Percentiles rank a stretch among this genome's conserved stretches.
These are phyloP conservation scores for Orcinus orca DNA, from an alignment of 2,113 vertebrate species.

Conservation along the genomic window DNA sequence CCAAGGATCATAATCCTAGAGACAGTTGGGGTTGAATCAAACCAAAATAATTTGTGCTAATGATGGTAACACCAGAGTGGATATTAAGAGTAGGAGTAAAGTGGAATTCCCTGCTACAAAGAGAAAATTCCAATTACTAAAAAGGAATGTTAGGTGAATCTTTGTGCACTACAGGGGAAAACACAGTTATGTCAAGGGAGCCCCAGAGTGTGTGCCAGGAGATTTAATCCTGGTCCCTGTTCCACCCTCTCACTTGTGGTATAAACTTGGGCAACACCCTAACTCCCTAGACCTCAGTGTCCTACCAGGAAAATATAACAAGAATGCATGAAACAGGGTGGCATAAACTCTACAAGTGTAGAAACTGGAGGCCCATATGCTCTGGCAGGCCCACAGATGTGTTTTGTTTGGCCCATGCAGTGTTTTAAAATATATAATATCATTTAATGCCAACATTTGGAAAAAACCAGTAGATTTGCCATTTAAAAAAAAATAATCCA, in stretches of 20 bases:
- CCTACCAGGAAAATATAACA: background rate
- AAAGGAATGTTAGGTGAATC: background rate
- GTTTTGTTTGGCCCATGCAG: conserved; percentile 43
- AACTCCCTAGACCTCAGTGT: background rate
- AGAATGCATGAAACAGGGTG: background rate
- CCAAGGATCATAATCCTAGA: background rate
- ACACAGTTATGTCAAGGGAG: background rate
- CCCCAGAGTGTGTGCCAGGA: background rate
- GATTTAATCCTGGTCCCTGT: background rate
- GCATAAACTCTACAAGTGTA: background rate
- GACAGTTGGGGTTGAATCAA: background rate
- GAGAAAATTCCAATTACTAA: background rate
- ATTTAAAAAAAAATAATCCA: background rate
- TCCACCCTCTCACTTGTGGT: background rate
- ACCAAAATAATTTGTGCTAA: background rate
- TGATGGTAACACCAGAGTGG: background rate
- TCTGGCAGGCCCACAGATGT: conserved; percentile 19
- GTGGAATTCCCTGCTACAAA: background rate
- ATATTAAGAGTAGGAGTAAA: background rate
- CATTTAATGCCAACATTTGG: background rate
- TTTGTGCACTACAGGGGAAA: background rate
- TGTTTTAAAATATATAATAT: conserved; percentile 45
- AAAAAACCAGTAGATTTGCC: background rate
- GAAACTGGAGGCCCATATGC: conserved; percentile 9
- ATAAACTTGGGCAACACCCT: background rate